A percentile compares a stretch with the other conserved stretches of the same genome.
These are phyloP conservation scores for Bombus sibiricus DNA, from an alignment of 1,140 invertebrate species.

Conservation along the genomic window DNA sequence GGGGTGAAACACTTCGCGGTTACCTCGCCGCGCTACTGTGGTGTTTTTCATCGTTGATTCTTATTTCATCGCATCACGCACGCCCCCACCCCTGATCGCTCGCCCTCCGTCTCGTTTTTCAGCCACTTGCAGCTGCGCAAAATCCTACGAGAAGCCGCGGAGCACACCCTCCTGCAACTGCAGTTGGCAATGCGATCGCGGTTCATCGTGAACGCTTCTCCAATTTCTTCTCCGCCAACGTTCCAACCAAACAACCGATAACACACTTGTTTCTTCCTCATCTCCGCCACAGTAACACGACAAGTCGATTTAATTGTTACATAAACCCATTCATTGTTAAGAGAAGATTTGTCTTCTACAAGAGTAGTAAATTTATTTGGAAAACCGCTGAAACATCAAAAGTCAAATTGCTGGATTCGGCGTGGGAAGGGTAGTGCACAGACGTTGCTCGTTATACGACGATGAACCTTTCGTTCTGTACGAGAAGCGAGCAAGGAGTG, in stretches of 20 bases:
- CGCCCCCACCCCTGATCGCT: neutral
- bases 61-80: slow-evolving; percentile 2
- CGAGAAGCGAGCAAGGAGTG: neutral
- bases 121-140: slow-evolving; percentile 63
- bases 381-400: too few species aligned
- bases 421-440: neutral
- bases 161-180: slow-evolving; percentile 67
- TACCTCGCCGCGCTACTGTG: slow-evolving; percentile 29
- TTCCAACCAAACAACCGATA: neutral
- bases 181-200: slow-evolving; percentile 59
- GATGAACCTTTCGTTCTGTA: neutral
- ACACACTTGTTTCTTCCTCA: neutral
- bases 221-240: neutral
- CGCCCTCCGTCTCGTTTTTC: slow-evolving; percentile 26
- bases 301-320: neutral
- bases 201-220: slow-evolving; percentile 15
- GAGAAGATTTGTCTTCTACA: too few species aligned
- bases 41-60: slow-evolving; percentile 23
- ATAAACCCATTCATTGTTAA: too few species aligned
- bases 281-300: neutral
- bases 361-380: neutral
- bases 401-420: neutral
- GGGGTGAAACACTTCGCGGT: slow-evolving; percentile 36
- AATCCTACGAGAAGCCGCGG: slow-evolving; percentile 50
- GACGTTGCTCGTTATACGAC: neutral